Percentiles rank a stretch among this genome's conserved stretches.
phyloP scores from a whole-genome alignment of 1,140 invertebrate genomes.

The Pomacea maculata region DNA sequence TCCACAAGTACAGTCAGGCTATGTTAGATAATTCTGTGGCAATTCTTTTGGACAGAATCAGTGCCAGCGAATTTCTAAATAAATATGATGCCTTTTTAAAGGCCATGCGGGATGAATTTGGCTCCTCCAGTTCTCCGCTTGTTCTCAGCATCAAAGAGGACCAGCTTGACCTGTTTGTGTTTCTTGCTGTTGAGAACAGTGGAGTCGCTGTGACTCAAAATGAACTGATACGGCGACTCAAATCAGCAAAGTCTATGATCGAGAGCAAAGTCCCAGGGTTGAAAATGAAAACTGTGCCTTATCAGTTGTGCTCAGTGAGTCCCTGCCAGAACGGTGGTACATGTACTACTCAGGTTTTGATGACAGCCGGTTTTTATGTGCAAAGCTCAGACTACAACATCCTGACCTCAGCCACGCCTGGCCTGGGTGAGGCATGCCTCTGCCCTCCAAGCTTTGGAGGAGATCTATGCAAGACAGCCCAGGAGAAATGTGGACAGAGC shows the following conservation, averaged over 20 bases:
- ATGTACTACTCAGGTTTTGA: conserved; percentile 71
- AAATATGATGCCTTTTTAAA: conserved; percentile 80
- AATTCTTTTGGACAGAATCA: conserved; percentile 78
- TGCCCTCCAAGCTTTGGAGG: conserved; percentile 90
- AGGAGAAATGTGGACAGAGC: conserved; percentile 80
- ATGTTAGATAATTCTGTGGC: conserved; percentile 86
- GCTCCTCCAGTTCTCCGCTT: conserved; percentile 16
- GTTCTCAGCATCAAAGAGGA: conserved; percentile 31
- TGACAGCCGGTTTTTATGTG: conserved; percentile 76
- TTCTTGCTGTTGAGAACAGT: conserved; percentile 26
- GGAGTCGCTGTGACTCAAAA: not conserved
- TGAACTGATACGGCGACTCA: conserved; percentile 2
- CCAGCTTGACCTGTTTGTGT: conserved; percentile 25
- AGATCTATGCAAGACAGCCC: conserved; percentile 79
- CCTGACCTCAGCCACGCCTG: conserved; percentile 91
- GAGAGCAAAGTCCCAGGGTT: conserved; percentile 30
- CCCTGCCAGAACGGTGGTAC: conserved; percentile 45
- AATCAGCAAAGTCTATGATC: conserved; percentile 17
- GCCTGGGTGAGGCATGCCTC: conserved; percentile 88
- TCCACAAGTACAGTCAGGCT: conserved; percentile 80
- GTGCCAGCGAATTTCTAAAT: conserved; percentile 78
- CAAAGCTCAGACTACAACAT: conserved; percentile 80
- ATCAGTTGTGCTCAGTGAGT: conserved; percentile 22
- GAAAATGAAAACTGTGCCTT: conserved; percentile 31
- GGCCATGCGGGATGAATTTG: conserved; percentile 27